Evolutionary conservation across 2,113 vertebrate species (phyloP).

Genomic region (Sialia sialis): DNA sequence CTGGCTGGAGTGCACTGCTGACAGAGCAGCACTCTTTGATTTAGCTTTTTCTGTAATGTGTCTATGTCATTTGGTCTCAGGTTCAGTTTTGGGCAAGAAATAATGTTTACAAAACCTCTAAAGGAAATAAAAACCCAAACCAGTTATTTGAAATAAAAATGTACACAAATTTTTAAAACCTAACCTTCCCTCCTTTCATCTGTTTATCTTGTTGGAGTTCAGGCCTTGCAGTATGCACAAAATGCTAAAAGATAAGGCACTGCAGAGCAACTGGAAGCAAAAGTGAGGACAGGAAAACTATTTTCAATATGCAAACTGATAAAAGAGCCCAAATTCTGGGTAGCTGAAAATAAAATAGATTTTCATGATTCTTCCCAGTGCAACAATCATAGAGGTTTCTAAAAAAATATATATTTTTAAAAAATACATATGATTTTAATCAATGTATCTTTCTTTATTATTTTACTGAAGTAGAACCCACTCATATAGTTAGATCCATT

Average conservation of each 20-base stretch:
- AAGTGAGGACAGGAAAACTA: neutral
- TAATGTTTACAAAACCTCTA: neutral
- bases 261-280: neutral
- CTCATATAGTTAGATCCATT: neutral
- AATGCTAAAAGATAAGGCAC: neutral
- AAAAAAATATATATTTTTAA: neutral
- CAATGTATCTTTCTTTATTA: neutral
- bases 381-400: neutral
- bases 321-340: neutral
- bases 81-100: neutral
- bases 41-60: neutral
- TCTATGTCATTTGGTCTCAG: neutral
- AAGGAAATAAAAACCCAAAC: neutral
- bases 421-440: neutral
- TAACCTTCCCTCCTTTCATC: neutral
- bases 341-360: neutral
- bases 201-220: neutral
- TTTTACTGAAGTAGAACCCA: neutral
- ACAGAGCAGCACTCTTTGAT: neutral
- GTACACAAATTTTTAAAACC: neutral
- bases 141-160: neutral
- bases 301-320: conserved; percentile 20
- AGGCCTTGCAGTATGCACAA: neutral
- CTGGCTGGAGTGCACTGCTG: neutral
- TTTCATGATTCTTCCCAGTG: neutral